Base-by-base conservation (phyloP, 2,888 invertebrate species). In the Aquatica leii region DNA sequence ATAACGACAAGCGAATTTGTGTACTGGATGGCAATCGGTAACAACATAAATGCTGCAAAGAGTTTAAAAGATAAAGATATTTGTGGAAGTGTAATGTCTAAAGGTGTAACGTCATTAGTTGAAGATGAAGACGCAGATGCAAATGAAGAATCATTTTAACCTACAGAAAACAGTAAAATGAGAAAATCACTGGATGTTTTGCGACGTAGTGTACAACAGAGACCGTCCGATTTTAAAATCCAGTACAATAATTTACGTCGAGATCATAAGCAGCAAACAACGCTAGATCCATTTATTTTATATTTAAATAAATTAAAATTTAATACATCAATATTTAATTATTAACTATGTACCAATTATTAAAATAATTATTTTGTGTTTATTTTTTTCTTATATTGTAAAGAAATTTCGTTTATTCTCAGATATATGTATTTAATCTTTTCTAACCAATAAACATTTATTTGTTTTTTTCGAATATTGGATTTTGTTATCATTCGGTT, bases 1-100 rank as follows among this genome's bases (percentile, higher is more conserved):
- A 49, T 49, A 21, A 14, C 49, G n/a, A 49, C 3, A 21, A 49
- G 9, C 3, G 49, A 49, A 8, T 49, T 49, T 12, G 31, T 20
- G 21, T 18, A 49, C 20, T 49, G 49, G 49, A 12, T 49, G 12
- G 49, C 49, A 49, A 49, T 49, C 18, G 20, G 20, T 49, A 21
- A 49, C 49, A 49, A 49, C 12, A 8, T 49, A 9, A 20, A 49
- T 24, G 49, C 12, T 49, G 31, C 49, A n/a, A 12, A 14, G 6
- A 49, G 8, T 12, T 49, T 49, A 24, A 49, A 11, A 12, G 50
- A 50, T 24, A 21, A 20, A 24, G 12, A 24, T 2, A 50, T 49
- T 49, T 49, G 21, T 49, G 49, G 12, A 20, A 49, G 5, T 49
- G 5, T 48, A 48, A 41, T 9, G 34, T 34, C 6, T 37, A 11